Evolutionary conservation across 2,797 vertebrate genomes (phyloP), one percentile per base, ranked within the genome.

Genomic region (Orestias chungarensis): DNA sequence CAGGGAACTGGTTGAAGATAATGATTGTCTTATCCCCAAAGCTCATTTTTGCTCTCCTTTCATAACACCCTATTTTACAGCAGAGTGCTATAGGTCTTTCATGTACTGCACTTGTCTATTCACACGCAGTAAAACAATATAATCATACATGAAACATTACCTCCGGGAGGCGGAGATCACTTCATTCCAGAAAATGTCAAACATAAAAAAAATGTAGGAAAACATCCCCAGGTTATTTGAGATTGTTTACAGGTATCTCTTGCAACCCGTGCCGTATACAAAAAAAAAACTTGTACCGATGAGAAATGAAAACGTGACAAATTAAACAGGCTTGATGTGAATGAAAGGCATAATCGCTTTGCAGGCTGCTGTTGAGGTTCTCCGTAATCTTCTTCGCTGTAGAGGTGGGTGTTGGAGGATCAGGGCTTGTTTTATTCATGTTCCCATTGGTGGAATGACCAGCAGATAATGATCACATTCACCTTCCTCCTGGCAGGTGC

Each of bases 401-500:
- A 71, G 82, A 86, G 78, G 76, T 81, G 76, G 66, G 70, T 79
- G 82, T 73, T 71, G 70, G 70, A 55, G 81, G 82, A 87, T 86
- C 80, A 77, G 73, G 76, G 68, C 68, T 86, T 92, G 88, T 92
- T 93, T 93, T 87, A 92, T 93, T 93, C 83, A 92, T 86, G 82
- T 69, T 52, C 71, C 77, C 35, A 27, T 57, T 71, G 83, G 83
- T 87, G 74, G 79, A 84, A 88, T 87, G 90, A 89, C 88, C 88
- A 81, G 78, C 49, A 78, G 86, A 91, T 94, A 93, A 94, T 88
- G 86, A 92, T 88, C 81, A 46, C 69, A 75, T 81, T 94, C 91
- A 93, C 92, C 92, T 95, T 93, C 92, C 93, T 92, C 87, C 91
- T 88, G 92, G 92, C 93, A 84, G 82, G 83, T 87, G 62, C 84